Conservation (phyloP, 2,888 invertebrate species). For the Melieria omissa region DNA sequence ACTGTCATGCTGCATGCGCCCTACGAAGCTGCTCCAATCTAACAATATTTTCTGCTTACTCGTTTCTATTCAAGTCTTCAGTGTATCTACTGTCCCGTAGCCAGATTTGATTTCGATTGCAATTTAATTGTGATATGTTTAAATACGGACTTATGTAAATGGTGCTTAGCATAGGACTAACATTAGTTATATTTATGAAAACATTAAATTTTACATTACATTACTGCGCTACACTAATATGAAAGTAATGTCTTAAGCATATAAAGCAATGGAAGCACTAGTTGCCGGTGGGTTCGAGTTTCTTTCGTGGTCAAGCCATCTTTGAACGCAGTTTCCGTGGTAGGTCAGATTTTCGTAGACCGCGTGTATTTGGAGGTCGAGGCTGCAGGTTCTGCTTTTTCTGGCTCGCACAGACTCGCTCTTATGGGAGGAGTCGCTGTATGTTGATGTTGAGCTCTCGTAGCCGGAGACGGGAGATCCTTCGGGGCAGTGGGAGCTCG, state of each 20-base stretch:
- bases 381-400: constrained; percentile 62
- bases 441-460: constrained; percentile 66
- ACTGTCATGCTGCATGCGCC: no score
- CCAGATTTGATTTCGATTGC: no score
- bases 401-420: constrained; percentile 43
- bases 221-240: neutral
- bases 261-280: constrained; percentile 50
- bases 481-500: constrained; percentile 67
- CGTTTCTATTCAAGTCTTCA: no score
- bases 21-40: no score
- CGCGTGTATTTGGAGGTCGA: constrained; percentile 70
- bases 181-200: no score
- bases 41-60: no score
- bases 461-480: constrained; percentile 66
- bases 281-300: constrained; percentile 41
- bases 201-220: neutral
- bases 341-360: constrained; percentile 69
- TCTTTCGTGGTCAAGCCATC: constrained; percentile 70
- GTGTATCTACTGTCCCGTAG: no score
- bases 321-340: constrained; percentile 67
- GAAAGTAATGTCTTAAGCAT: constrained; percentile 37
- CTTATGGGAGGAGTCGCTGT: constrained; percentile 60
- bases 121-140: no score
- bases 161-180: no score
- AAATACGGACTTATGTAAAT: no score